Conservation (phyloP, 2,113 vertebrate species). For the Fulica atra region DNA sequence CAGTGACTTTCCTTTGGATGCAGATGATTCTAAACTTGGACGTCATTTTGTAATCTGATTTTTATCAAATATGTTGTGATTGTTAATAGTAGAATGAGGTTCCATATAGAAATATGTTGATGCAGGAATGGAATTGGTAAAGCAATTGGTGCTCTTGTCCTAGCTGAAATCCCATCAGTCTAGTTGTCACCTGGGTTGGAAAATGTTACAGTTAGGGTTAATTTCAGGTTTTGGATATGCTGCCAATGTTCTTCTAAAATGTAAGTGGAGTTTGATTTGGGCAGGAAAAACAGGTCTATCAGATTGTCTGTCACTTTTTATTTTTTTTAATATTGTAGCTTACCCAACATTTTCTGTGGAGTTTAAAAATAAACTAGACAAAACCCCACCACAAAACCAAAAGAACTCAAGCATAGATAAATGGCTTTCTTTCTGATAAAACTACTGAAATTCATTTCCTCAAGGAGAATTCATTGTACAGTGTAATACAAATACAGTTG, state of each 20-base stretch:
- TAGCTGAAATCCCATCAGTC: background rate
- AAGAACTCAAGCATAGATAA: background rate
- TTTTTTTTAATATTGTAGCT: background rate
- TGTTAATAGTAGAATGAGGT: background rate
- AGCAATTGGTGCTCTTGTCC: background rate
- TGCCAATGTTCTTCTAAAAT: background rate
- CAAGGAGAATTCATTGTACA: background rate
- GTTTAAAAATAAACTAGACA: background rate
- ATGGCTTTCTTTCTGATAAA: background rate
- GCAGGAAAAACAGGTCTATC: background rate
- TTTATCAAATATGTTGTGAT: background rate
- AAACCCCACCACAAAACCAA: background rate
- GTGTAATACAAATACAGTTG: background rate
- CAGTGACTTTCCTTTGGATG: background rate
- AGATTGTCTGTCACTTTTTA: background rate
- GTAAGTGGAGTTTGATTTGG: background rate
- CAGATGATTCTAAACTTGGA: background rate
- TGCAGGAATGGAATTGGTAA: background rate
- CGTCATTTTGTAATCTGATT: background rate
- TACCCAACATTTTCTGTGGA: background rate
- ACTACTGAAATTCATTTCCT: background rate
- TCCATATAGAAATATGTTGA: background rate
- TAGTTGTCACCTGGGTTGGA: background rate
- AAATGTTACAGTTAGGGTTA: no score
- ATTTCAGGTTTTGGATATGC: background rate